Conservation (phyloP, 2,888 invertebrate species). For the Pristionchus arcanus region DNA sequence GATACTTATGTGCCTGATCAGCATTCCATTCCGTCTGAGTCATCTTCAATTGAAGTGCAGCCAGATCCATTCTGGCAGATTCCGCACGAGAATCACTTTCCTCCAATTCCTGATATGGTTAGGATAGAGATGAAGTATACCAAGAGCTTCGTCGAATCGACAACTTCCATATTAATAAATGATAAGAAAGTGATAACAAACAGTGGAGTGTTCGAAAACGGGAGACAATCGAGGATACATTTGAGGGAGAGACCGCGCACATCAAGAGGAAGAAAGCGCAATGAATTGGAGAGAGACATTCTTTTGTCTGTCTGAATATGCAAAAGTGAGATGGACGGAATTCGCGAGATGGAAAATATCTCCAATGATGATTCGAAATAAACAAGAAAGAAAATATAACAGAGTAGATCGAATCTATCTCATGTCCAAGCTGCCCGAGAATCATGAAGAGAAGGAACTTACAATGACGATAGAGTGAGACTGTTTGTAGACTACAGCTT, state of each 20-base stretch:
- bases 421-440: not conserved
- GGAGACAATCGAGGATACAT: constrained; percentile 15
- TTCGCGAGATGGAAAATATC: not conserved
- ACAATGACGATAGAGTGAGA: not conserved
- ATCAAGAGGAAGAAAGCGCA: not conserved
- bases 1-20: constrained; percentile 51
- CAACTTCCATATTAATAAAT: not conserved
- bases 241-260: not conserved
- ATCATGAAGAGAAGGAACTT: not conserved
- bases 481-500: constrained; percentile 30
- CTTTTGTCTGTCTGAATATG: not conserved
- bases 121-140: not conserved
- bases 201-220: not conserved
- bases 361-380: not conserved
- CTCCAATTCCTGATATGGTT: constrained; percentile 27
- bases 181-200: not conserved
- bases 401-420: too few species aligned
- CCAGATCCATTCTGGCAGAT: constrained; percentile 42
- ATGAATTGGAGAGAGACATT: not conserved
- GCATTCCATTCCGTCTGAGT: constrained; percentile 47
- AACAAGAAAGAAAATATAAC: not conserved
- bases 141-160: not conserved
- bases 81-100: constrained; percentile 34
- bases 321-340: not conserved
- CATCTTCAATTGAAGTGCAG: constrained; percentile 51